Evolutionary conservation across 2,888 invertebrate genomes (phyloP), one percentile per base, ranked within the genome.

Genomic region (Pandemis corylana): DNA sequence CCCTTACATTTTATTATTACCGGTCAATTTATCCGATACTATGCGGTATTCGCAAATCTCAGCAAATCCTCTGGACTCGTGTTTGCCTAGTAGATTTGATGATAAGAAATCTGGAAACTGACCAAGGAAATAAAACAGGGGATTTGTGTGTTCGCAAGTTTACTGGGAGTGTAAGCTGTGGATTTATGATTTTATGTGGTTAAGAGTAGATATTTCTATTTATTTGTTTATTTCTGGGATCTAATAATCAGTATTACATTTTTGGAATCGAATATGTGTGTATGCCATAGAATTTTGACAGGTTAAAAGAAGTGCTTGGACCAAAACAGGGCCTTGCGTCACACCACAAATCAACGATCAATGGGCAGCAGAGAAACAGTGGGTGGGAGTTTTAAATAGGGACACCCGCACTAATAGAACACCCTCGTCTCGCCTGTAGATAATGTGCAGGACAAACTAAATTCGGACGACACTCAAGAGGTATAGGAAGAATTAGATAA

Each of bases 1-100:
- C 94, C 92, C 93, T 94, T 94, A 92, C 93, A 89, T 92, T 94
- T 94, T 94, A 94, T 94, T 94, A 94, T 92, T 93, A 92, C 93
- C 93, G 94, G 94, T 92, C 95, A 94, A 94, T 94, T 94, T 94
- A 92, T 92, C 92, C 89, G 88, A 90, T 88, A 83, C 81, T 81
- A 78, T 84, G 77, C 78, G 78, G 74, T 83, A 90, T 92, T 89
- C 86, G 92, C 92, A 91, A 91, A 91, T 92, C 91, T 93, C 89
- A 87, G 89, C 89, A 82, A 81, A 90, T 91, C 87, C 86, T 84
- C 79, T 72, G 79, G 82, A 82, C 81, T 86, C 85, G 82, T 93
- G 92, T 92, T 92, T 90, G 89, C 88, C 87, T 90, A 83, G 90
- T 90, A 91, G 91, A 92, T 93, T 89, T 87, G 80, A 80, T 82